Conservation (phyloP, 2,113 vertebrate species). For the Gambusia affinis region DNA sequence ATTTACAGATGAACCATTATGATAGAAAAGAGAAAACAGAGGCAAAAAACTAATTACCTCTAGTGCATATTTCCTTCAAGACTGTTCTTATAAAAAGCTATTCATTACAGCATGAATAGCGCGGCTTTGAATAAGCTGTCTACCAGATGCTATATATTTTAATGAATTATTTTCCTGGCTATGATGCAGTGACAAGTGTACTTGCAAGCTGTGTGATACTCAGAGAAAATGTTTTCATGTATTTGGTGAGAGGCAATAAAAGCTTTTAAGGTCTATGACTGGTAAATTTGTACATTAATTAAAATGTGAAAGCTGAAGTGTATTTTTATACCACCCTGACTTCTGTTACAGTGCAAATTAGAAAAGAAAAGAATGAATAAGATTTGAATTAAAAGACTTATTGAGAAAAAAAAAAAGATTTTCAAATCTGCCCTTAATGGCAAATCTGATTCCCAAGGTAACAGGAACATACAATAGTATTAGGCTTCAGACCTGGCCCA, state of each 20-base stretch:
- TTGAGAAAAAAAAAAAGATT: neutral
- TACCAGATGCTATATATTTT: slow-evolving; percentile 6
- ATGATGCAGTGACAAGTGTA: slow-evolving; percentile 11
- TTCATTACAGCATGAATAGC: slow-evolving; percentile 20
- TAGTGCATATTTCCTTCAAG: slow-evolving; percentile 7
- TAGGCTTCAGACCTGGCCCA: too few relatives aligned
- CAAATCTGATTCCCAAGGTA: too few relatives aligned
- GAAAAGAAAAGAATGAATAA: neutral
- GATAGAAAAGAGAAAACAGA: too few relatives aligned
- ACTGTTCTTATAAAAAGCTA: slow-evolving; percentile 13
- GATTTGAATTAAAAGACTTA: neutral
- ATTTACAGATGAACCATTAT: neutral
- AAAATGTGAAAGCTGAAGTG: neutral
- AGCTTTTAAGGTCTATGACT: neutral
- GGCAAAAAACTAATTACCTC: neutral
- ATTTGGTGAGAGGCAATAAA: slow-evolving; percentile 14
- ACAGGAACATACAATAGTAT: too few relatives aligned
- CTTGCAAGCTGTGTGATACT: slow-evolving; percentile 6
- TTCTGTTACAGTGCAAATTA: neutral
- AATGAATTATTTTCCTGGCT: slow-evolving; percentile 10
- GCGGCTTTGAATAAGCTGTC: slow-evolving; percentile 6
- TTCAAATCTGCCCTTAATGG: neutral
- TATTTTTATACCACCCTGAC: neutral
- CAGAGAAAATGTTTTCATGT: slow-evolving; percentile 5
- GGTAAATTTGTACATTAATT: neutral